phyloP scores from a whole-genome alignment of 2,888 invertebrate genomes.

The Ecliptopera silaceata region DNA sequence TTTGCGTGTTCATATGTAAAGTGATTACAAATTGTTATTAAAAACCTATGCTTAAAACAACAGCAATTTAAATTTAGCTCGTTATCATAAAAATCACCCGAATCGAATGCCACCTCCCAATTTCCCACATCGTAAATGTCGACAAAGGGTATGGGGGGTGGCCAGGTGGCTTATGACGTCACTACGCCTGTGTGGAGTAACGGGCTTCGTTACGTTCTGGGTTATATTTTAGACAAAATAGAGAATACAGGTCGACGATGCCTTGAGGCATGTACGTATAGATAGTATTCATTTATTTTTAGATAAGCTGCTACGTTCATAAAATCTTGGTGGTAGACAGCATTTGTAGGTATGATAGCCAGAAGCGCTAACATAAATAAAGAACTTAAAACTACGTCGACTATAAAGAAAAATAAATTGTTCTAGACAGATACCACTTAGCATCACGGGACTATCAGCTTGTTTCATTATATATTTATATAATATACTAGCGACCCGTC shows the following conservation, averaged over 20 bases:
- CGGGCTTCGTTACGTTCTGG: constrained; percentile 12
- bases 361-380: too few relatives aligned
- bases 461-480: too few relatives aligned
- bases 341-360: too few relatives aligned
- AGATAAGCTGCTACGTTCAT: not conserved
- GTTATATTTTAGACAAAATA: not conserved
- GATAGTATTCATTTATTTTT: not conserved
- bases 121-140: constrained; percentile 28
- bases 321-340: too few relatives aligned
- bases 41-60: not conserved
- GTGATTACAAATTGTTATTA: not conserved
- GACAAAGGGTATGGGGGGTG: constrained; percentile 25
- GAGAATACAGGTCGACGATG: not conserved
- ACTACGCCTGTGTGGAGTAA: constrained; percentile 21
- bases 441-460: too few relatives aligned
- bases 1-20: not conserved
- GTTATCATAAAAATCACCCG: constrained; percentile 15
- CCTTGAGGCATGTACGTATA: not conserved
- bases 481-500: too few relatives aligned
- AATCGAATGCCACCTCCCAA: constrained; percentile 16
- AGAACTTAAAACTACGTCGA: too few relatives aligned
- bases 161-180: constrained; percentile 35
- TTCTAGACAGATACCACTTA: too few relatives aligned
- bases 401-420: too few relatives aligned
- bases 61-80: constrained; percentile 8